These are phyloP conservation scores for Polyommatus icarus DNA, from an alignment of 2,888 invertebrate species.

Conservation along the genomic window DNA sequence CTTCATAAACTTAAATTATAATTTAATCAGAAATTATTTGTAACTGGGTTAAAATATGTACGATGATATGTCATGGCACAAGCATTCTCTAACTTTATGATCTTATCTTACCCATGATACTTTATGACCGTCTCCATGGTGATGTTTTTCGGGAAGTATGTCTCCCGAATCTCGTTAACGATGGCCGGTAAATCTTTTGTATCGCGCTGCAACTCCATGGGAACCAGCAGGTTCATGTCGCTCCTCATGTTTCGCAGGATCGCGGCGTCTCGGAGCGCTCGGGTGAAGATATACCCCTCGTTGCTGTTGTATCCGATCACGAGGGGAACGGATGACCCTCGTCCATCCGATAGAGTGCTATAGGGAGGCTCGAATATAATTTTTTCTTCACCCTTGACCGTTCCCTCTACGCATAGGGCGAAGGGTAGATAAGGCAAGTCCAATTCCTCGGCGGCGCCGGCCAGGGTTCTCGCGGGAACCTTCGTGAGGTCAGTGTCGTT, in stretches of 20 bases:
- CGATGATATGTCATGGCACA: too few species aligned
- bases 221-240: slow-evolving; percentile 53
- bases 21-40: too few species aligned
- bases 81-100: background rate
- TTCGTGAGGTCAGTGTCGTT: slow-evolving; percentile 47
- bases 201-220: slow-evolving; percentile 60
- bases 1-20: background rate
- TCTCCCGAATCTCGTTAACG: slow-evolving; percentile 52
- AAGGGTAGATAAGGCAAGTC: slow-evolving; percentile 63
- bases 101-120: slow-evolving; percentile 58
- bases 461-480: slow-evolving; percentile 50
- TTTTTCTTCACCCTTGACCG: slow-evolving; percentile 57
- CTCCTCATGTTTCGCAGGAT: slow-evolving; percentile 47
- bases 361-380: slow-evolving; percentile 59
- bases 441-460: slow-evolving; percentile 50
- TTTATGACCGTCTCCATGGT: slow-evolving; percentile 53
- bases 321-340: slow-evolving; percentile 54
- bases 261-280: slow-evolving; percentile 50
- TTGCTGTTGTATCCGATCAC: slow-evolving; percentile 66
- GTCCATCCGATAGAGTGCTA: slow-evolving; percentile 50
- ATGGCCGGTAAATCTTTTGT: slow-evolving; percentile 54
- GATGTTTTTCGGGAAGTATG: slow-evolving; percentile 59
- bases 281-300: slow-evolving; percentile 66
- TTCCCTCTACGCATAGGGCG: slow-evolving; percentile 61
- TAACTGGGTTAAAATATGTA: too few species aligned